phyloP scores from a whole-genome alignment of 1,140 invertebrate genomes.

The Drosophila elegans region DNA sequence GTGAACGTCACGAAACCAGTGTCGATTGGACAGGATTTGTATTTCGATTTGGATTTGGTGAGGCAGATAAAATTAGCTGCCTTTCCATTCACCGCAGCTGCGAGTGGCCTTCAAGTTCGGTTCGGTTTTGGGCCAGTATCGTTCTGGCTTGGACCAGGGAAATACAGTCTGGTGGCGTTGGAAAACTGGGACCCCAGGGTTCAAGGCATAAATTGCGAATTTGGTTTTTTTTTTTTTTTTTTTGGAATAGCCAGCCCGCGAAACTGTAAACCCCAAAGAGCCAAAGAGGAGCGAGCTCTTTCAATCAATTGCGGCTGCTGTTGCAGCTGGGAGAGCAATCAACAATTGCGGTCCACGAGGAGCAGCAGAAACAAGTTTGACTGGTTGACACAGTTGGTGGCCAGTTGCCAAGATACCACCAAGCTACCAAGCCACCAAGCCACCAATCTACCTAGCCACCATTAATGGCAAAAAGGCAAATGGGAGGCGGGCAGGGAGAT shows the following conservation, averaged over 20 bases:
- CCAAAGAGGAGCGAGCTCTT: conserved; percentile 44
- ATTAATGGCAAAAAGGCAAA: not conserved
- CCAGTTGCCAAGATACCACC: conserved; percentile 35
- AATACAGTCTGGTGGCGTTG: not conserved
- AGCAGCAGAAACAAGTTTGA: conserved; percentile 66
- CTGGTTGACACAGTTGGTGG: conserved; percentile 77
- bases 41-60: not conserved
- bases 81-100: conserved; percentile 41
- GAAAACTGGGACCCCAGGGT: conserved; percentile 18
- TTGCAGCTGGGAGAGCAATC: conserved; percentile 72
- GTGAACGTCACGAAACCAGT: conserved; percentile 39
- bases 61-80: conserved; percentile 34
- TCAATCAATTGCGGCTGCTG: conserved; percentile 67
- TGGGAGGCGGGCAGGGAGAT: conserved; percentile 1
- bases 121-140: conserved; percentile 6
- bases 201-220: conserved; percentile 62
- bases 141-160: conserved; percentile 3
- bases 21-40: conserved; percentile 15
- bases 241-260: conserved; percentile 50
- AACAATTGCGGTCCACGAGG: conserved; percentile 63
- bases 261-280: conserved; percentile 48
- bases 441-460: no score
- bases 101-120: conserved; percentile 25
- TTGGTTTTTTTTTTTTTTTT: conserved; percentile 16
- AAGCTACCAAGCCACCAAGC: no score